Percentiles rank a stretch among this genome's conserved stretches.
These are phyloP conservation scores for Physocephala rufipes DNA, from an alignment of 2,888 invertebrate genomes.

Conservation along the genomic window DNA sequence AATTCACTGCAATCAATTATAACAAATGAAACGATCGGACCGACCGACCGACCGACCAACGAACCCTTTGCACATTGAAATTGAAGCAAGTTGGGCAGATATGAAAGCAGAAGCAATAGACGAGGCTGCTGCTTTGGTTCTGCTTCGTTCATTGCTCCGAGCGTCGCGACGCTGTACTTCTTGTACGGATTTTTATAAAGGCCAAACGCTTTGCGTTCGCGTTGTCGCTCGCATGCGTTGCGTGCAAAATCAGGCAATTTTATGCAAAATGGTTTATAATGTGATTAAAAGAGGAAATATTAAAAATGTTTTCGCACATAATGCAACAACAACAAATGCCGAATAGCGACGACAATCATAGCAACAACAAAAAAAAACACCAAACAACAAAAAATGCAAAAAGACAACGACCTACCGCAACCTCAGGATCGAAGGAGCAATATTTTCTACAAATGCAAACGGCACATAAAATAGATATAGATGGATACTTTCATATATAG, in stretches of 20 bases:
- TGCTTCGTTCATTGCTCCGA: not conserved
- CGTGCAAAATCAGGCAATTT: conserved; percentile 38
- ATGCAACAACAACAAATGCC: conserved; percentile 16
- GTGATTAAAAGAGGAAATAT: conserved; percentile 29
- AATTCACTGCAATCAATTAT: conserved; percentile 12
- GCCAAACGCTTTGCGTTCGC: too few relatives aligned
- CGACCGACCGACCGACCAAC: too few relatives aligned
- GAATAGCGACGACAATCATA: conserved; percentile 3
- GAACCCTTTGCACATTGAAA: too few relatives aligned
- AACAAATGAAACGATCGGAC: too few relatives aligned
- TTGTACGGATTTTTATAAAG: too few relatives aligned
- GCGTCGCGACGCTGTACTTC: not conserved
- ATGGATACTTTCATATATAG: not conserved
- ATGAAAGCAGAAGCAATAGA: too few relatives aligned
- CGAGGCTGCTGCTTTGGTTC: not conserved
- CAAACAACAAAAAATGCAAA: conserved; percentile 29
- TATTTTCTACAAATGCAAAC: not conserved
- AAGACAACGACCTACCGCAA: too few relatives aligned
- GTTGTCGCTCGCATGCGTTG: too few relatives aligned
- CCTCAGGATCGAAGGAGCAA: too few relatives aligned
- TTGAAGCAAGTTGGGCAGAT: too few relatives aligned
- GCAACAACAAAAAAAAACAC: conserved; percentile 20
- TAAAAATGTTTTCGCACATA: conserved; percentile 27
- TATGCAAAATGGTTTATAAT: conserved; percentile 31
- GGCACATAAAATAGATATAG: not conserved